Evolutionary conservation across 2,888 invertebrate genomes (phyloP).

Genomic region (Ornithoptera priamus): DNA sequence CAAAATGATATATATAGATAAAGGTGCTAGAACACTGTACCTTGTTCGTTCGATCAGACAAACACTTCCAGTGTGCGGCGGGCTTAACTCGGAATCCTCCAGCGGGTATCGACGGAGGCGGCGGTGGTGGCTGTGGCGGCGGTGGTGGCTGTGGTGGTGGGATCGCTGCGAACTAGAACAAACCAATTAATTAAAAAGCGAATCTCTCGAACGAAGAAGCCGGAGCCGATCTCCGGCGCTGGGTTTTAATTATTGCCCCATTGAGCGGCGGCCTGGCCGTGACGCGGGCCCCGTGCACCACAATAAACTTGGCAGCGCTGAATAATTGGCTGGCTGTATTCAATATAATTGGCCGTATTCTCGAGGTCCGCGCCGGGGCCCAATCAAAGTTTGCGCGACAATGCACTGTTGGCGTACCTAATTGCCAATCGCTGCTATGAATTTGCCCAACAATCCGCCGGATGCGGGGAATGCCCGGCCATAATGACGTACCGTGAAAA

Average conservation of each 20-base stretch:
- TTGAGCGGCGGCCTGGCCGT: constrained; percentile 63
- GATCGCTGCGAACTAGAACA: constrained; percentile 50
- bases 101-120: constrained; percentile 9
- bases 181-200: constrained; percentile 68
- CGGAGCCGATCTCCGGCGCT: constrained; percentile 46
- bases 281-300: constrained; percentile 58
- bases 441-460: constrained; percentile 23
- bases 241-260: constrained; percentile 74
- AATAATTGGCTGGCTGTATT: constrained; percentile 67
- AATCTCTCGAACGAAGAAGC: constrained; percentile 53
- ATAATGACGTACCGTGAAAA: constrained; percentile 23
- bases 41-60: too few species aligned
- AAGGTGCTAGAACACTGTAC: too few species aligned
- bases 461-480: constrained; percentile 14
- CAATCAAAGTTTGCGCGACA: constrained; percentile 75
- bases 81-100: constrained; percentile 16
- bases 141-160: too few species aligned
- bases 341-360: constrained; percentile 71
- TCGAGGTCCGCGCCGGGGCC: constrained; percentile 47
- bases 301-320: constrained; percentile 69
- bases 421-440: constrained; percentile 55
- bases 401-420: constrained; percentile 55
- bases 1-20: too few species aligned
- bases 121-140: too few species aligned
- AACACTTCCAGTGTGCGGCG: constrained; percentile 1